phyloP scores from a whole-genome alignment of 2,797 vertebrate species.

The Lindbergichthys nudifrons region DNA sequence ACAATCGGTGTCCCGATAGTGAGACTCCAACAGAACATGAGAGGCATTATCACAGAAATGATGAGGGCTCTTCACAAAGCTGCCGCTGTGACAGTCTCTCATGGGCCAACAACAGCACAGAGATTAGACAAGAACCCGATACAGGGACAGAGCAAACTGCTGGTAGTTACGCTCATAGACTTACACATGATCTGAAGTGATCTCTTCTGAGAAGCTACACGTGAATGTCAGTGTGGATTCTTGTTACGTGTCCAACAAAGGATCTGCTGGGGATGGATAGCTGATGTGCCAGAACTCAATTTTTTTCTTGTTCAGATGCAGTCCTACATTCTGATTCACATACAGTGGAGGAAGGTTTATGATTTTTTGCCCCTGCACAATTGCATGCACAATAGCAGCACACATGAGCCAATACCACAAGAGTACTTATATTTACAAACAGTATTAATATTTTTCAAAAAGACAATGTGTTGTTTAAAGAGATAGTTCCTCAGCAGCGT shows the following conservation, averaged over 20 bases:
- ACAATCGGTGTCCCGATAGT: conserved; percentile 50
- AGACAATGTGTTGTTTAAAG: conserved; percentile 6
- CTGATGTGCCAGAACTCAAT: background rate
- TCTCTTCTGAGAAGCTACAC: conserved; percentile 26
- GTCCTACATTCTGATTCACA: conserved; percentile 13
- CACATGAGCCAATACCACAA: background rate
- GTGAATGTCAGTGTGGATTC: conserved; percentile 20
- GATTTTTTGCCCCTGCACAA: background rate
- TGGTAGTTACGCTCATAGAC: conserved; percentile 18
- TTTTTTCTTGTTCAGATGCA: background rate
- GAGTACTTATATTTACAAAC: conserved; percentile 6
- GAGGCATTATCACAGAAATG: conserved; percentile 70
- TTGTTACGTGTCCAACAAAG: conserved; percentile 16
- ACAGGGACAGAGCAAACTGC: conserved; percentile 35
- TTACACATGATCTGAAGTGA: conserved; percentile 37
- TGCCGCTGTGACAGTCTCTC: conserved; percentile 67
- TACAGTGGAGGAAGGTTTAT: background rate
- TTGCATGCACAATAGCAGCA: background rate
- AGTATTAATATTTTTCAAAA: conserved; percentile 1
- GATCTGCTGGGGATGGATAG: conserved; percentile 8
- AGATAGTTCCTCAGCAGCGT: conserved; percentile 22
- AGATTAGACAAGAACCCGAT: conserved; percentile 74
- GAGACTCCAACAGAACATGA: conserved; percentile 65
- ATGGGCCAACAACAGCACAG: conserved; percentile 69
- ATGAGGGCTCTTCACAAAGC: conserved; percentile 75